Conservation (phyloP, 1,140 invertebrate species). For the Drosophila melanica region DNA sequence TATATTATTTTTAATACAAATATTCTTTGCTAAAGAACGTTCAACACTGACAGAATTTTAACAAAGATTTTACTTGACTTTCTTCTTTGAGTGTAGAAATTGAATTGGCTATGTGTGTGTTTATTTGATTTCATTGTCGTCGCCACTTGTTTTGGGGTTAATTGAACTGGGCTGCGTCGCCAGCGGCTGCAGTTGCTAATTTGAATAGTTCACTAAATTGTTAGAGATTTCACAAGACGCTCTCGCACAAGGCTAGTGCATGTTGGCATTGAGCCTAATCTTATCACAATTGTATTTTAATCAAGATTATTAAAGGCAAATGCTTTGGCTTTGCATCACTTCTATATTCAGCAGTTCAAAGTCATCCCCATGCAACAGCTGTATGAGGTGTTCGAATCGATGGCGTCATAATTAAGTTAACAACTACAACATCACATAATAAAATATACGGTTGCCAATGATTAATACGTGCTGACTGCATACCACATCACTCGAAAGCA, state of each 20-base stretch:
- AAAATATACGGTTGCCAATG: slow-evolving; percentile 35
- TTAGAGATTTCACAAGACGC: slow-evolving; percentile 14
- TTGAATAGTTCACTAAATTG: slow-evolving; percentile 64
- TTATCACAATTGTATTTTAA: slow-evolving; percentile 60
- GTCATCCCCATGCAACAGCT: slow-evolving; percentile 42
- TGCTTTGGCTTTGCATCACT: slow-evolving; percentile 46
- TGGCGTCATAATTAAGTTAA: slow-evolving; percentile 54
- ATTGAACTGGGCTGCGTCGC: slow-evolving; percentile 58
- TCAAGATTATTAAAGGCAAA: slow-evolving; percentile 16
- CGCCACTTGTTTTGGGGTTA: slow-evolving; percentile 63
- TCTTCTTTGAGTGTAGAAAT: not conserved
- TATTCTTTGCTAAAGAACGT: no score
- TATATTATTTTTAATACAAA: no score
- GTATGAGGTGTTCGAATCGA: slow-evolving; percentile 52
- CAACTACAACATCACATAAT: slow-evolving; percentile 32
- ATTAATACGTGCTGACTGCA: slow-evolving; percentile 64
- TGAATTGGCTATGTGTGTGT: not conserved
- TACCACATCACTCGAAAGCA: slow-evolving; percentile 26
- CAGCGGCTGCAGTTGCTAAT: slow-evolving; percentile 44
- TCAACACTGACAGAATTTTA: no score
- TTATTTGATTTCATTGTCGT: slow-evolving; percentile 55
- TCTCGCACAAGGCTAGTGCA: slow-evolving; percentile 7
- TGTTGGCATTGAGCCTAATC: slow-evolving; percentile 54
- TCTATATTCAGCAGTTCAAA: slow-evolving; percentile 59
- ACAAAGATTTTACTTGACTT: no score